Evolutionary conservation across 2,113 vertebrate genomes (phyloP).

Genomic region (Phrynocephalus versicolor): DNA sequence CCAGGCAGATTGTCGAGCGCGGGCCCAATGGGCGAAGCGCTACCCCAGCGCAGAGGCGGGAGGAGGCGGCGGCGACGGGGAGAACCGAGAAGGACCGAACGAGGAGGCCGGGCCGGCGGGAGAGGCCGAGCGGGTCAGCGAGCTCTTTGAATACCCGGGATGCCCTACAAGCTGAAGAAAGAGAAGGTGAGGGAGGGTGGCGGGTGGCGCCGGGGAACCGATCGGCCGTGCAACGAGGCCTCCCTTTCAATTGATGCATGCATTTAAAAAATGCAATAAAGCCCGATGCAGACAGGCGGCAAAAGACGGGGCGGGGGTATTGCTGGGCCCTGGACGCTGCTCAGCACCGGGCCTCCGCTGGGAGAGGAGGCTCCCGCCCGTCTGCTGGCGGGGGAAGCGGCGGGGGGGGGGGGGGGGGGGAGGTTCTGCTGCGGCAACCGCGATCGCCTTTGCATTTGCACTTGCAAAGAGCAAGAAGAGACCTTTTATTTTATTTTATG

Average conservation of each 20-base stretch:
- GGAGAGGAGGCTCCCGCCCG: not conserved
- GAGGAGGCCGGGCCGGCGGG: constrained; percentile 37
- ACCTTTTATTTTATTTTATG: too few species aligned
- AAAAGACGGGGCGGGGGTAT: too few species aligned
- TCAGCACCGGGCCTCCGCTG: not conserved
- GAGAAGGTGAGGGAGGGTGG: constrained; percentile 66
- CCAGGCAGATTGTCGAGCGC: constrained; percentile 49
- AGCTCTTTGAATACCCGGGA: constrained; percentile 58
- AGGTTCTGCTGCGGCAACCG: not conserved
- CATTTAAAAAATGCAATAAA: not conserved
- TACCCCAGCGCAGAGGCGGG: not conserved
- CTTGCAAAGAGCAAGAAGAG: too few species aligned
- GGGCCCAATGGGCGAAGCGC: constrained; percentile 51
- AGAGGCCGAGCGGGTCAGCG: constrained; percentile 66
- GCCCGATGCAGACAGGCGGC: not conserved
- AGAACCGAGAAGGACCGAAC: constrained; percentile 10
- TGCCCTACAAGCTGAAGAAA: constrained; percentile 77
- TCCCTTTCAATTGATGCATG: not conserved
- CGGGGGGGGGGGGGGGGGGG: not conserved
- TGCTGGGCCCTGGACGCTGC: not conserved
- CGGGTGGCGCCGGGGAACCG: too few species aligned
- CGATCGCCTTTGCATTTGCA: not conserved
- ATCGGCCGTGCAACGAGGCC: not conserved
- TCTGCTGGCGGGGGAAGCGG: not conserved
- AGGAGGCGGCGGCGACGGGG: constrained; percentile 17